Evolutionary conservation across 2,888 invertebrate genomes (phyloP).

Genomic region (Chouioia cunea): DNA sequence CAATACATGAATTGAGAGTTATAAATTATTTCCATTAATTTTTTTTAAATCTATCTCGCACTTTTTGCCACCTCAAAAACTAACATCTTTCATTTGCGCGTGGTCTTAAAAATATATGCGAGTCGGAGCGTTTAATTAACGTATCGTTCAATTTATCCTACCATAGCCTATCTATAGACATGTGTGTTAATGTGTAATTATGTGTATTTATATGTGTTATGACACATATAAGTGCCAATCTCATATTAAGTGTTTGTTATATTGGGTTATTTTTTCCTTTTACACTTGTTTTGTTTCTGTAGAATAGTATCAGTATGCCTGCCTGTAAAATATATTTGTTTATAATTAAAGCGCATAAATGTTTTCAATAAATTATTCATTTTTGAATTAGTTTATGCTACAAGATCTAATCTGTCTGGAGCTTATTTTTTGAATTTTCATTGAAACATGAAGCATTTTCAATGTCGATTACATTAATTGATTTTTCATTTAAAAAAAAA

Average conservation of each 20-base stretch:
- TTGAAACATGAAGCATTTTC: slow-evolving; percentile 50
- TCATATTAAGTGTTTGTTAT: slow-evolving; percentile 22
- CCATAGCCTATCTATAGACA: slow-evolving; percentile 67
- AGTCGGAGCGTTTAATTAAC: slow-evolving; percentile 61
- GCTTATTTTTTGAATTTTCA: slow-evolving; percentile 48
- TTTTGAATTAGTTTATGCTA: slow-evolving; percentile 55
- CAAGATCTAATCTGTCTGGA: slow-evolving; percentile 58
- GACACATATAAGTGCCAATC: slow-evolving; percentile 42
- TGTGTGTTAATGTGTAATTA: slow-evolving; percentile 48
- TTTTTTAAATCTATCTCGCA: slow-evolving; percentile 31
- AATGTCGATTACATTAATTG: slow-evolving; percentile 33
- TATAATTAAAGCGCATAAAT: slow-evolving; percentile 46
- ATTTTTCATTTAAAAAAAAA: background rate
- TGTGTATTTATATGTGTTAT: slow-evolving; percentile 48
- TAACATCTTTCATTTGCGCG: slow-evolving; percentile 35
- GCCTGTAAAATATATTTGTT: slow-evolving; percentile 57
- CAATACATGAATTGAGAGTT: slow-evolving; percentile 22
- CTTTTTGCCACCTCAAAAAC: slow-evolving; percentile 31
- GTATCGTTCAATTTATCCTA: slow-evolving; percentile 64
- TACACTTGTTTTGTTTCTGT: slow-evolving; percentile 31
- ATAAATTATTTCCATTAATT: slow-evolving; percentile 38
- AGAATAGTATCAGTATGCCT: slow-evolving; percentile 53
- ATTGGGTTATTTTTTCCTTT: slow-evolving; percentile 27
- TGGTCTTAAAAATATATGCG: slow-evolving; percentile 57
- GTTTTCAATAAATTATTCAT: slow-evolving; percentile 41